A percentile compares a stretch with the other conserved stretches of the same genome.
Conservation (phyloP, 2,113 vertebrate genomes). For the Ciconia maguari region DNA sequence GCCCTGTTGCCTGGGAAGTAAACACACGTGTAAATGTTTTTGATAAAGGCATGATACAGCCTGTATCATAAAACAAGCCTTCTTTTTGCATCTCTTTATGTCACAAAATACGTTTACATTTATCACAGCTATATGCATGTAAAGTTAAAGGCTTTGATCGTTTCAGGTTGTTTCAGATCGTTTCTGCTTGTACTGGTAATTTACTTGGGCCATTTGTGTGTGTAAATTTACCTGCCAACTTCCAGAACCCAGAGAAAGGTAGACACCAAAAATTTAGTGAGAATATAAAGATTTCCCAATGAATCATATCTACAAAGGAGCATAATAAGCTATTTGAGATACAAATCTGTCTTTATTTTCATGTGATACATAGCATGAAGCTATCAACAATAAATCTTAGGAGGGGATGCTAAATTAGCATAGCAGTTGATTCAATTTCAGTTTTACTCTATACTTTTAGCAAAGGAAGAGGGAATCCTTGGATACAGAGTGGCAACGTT, state of each 20-base stretch:
- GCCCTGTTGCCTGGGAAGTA: not conserved
- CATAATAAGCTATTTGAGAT: not conserved
- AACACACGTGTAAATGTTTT: not conserved
- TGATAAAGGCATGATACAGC: not conserved
- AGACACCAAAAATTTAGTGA: not conserved
- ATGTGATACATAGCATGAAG: not conserved
- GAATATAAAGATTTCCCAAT: not conserved
- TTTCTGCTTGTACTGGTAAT: not conserved
- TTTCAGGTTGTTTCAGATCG: not conserved
- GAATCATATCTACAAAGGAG: not conserved
- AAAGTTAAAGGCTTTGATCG: not conserved
- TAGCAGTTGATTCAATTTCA: not conserved
- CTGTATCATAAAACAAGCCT: not conserved
- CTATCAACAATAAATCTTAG: not conserved
- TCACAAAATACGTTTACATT: not conserved
- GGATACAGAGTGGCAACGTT: not conserved
- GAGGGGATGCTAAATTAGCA: not conserved
- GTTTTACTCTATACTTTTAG: not conserved
- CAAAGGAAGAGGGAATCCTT: not conserved
- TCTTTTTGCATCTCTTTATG: not conserved
- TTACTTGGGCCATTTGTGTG: not conserved
- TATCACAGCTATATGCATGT: not conserved
- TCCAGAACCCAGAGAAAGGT: not conserved
- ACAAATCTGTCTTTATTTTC: not conserved
- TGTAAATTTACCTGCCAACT: not conserved